Evolutionary conservation across 2,113 vertebrate species (phyloP), one percentile per base, ranked within the genome.

Genomic region (Choloepus hoffmanni): DNA sequence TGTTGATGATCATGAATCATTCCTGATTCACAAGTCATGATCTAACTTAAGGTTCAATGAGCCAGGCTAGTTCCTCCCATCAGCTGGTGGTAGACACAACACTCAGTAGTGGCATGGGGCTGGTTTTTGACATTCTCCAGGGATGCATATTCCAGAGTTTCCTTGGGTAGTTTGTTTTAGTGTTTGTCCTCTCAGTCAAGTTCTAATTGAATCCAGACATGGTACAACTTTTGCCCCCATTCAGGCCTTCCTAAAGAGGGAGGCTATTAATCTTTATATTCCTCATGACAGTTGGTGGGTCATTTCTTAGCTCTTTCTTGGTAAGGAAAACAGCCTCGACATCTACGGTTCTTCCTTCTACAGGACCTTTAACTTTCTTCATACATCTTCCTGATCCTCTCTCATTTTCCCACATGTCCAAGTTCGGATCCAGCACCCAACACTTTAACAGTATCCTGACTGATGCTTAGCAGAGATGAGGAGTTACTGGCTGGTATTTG

Each of bases 151-250:
- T 24, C 76, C 43, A 43, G 1, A 21, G 28, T 43, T 60, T 93
- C 43, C 33, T 53, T 5, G 11, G 65, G n/a, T 40, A 26, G 48
- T 70, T 82, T 16, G 4, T 72, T 45, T 82, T 48, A 60, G 7
- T 74, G 43, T 36, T 78, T 89, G 18, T 33, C 36, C 43, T 68
- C 67, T 74, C 23, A 13, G 9, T 87, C 73, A 83, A 55, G n/a
- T 90, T 88, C 60, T 85, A 55, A 90, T 16, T 91, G 73, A 95
- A 79, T 30, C 55, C 74, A 89, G 89, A 67, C 26, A 11, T 26
- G 6, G 36, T 24, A 36, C 21, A 58, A 12, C 55, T 67, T 65
- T 73, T 48, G 33, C 19, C 33, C n/a, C 24, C n/a, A 9, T 83
- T 88, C 48, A 63, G 62, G 89, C 63, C 72, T 74, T 63, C 28